phyloP scores from a whole-genome alignment of 2,113 vertebrate species.

The Pitta sordida region DNA sequence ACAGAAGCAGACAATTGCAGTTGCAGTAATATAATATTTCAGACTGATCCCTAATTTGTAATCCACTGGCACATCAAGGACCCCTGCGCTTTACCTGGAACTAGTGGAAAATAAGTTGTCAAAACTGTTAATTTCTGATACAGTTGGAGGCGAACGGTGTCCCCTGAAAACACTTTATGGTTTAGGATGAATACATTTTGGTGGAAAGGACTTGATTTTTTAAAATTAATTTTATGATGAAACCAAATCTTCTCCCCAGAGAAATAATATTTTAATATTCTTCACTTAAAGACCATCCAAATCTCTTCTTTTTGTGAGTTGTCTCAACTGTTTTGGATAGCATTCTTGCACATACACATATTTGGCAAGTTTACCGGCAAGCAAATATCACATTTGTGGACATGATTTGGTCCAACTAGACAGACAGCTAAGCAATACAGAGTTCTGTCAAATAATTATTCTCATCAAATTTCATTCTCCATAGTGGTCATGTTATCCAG shows the following conservation, averaged over 20 bases:
- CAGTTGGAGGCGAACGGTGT: neutral
- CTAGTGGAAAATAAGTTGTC: neutral
- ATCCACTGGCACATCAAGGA: neutral
- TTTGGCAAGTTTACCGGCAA: neutral
- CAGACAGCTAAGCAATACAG: neutral
- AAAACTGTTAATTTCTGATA: neutral
- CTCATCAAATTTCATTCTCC: neutral
- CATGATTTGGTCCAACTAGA: neutral
- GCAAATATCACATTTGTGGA: slow-evolving; percentile 3
- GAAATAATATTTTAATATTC: neutral
- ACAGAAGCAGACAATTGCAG: neutral
- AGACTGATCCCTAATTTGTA: neutral
- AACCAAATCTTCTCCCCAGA: neutral
- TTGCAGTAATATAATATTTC: neutral
- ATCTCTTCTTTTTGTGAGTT: neutral
- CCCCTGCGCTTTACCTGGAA: neutral
- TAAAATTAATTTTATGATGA: neutral
- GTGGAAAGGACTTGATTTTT: neutral
- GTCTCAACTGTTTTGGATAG: neutral
- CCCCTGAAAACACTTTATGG: neutral
- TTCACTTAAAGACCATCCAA: neutral
- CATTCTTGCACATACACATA: neutral
- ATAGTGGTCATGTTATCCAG: neutral
- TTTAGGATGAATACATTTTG: neutral
- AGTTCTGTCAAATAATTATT: neutral